phyloP scores from a whole-genome alignment of 2,888 invertebrate species.

The Drosophila robusta region DNA sequence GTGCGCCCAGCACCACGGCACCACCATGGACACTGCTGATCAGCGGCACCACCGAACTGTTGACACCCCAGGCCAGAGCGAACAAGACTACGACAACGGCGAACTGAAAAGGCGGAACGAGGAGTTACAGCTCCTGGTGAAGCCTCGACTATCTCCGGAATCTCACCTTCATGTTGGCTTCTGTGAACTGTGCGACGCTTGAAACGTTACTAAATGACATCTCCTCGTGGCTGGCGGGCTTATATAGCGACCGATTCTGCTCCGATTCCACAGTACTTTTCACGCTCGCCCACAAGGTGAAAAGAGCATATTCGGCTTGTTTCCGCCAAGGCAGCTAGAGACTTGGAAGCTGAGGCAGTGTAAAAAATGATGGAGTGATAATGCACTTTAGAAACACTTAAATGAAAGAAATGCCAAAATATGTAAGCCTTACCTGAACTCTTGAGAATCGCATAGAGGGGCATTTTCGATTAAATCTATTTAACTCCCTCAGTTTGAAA shows the following conservation, averaged over 20 bases:
- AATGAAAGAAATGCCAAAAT: no score
- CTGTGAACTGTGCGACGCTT: slow-evolving; percentile 75
- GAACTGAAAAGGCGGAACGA: slow-evolving; percentile 75
- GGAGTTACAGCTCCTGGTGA: background rate
- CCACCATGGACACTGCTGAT: slow-evolving; percentile 68
- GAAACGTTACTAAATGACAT: slow-evolving; percentile 82
- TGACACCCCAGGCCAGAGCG: slow-evolving; percentile 82
- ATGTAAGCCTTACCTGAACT: no score
- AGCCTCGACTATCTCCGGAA: background rate
- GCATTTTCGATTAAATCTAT: no score
- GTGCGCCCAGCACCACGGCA: slow-evolving; percentile 53
- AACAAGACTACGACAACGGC: slow-evolving; percentile 84
- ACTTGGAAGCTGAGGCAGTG: no score
- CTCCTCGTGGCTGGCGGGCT: slow-evolving; percentile 50
- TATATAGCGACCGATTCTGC: slow-evolving; percentile 70
- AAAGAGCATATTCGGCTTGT: no score
- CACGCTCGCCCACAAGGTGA: no score
- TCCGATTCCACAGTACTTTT: slow-evolving; percentile 28
- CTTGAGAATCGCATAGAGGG: no score
- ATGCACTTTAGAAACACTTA: no score
- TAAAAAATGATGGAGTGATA: no score
- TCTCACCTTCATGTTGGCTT: slow-evolving; percentile 84
- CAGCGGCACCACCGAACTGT: slow-evolving; percentile 80
- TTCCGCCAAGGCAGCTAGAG: no score
- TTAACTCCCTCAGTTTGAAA: no score